Evolutionary conservation across 2,888 invertebrate genomes (phyloP), one percentile per base, ranked within the genome.

Genomic region (Nomada fabriciana): DNA sequence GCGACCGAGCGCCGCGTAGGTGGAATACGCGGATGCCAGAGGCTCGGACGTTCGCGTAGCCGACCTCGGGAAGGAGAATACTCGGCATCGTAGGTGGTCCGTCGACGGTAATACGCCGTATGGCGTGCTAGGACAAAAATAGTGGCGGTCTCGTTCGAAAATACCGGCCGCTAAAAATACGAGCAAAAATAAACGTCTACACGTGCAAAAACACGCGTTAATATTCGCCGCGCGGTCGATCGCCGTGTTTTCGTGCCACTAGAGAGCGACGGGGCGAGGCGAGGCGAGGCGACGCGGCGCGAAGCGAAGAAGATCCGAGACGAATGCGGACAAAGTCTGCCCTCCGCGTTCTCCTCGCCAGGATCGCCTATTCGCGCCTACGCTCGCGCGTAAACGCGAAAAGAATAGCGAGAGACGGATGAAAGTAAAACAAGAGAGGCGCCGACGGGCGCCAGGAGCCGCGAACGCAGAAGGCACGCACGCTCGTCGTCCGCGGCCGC

Each of bases 141-240:
- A 92, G 92, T 89, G 86, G 83, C 88, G 75, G 88, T 88, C 85
- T 84, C 86, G 90, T 91, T 92, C 91, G 89, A 93, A 92, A 93
- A 93, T 93, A 93, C 87, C 90, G 77, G 75, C 82, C 76, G 88
- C 92, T 92, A 92, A 91, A 92, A 91, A 92, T 92, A 92, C 88
- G 76, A 84, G 83, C 84, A 89, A 92, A 92, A 92, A 91, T 93
- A 92, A 92, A 92, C 92, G 90, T 88, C 89, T 87, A 88, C 92
- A 91, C 92, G 92, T 92, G 91, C 92, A 90, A 91, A 92, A 93
- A 91, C 91, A 90, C 82, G 87, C 90, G 91, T 92, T 91, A 91
- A 93, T 91, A 92, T 92, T 91, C 89, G 84, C 86, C 70, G 86
- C 72, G 82, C 85, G 82, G 85, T 69, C 61, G 63, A 76, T 68